Evolutionary conservation across 1,140 invertebrate genomes (phyloP).

Genomic region (Sitodiplosis mosellana): DNA sequence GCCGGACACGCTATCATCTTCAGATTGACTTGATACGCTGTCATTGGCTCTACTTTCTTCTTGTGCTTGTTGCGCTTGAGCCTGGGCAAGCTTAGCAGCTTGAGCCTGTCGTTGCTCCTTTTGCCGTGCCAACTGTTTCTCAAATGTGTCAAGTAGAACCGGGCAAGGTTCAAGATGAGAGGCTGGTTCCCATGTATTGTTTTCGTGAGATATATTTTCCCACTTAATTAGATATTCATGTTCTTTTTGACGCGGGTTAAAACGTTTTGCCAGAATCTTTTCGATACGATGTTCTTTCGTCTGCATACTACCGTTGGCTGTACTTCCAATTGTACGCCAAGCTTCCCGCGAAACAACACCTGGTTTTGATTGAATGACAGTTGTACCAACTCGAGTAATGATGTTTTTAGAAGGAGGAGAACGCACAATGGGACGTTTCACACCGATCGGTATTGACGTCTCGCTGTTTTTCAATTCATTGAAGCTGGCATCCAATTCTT

Average conservation of each 20-base stretch:
- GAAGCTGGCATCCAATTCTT: background rate
- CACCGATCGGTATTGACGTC: too few species aligned
- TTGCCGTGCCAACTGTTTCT: constrained; percentile 53
- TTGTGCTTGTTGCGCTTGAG: constrained; percentile 15
- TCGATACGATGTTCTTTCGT: constrained; percentile 34
- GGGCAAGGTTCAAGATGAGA: constrained; percentile 53
- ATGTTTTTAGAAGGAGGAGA: background rate
- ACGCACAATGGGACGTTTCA: too few species aligned
- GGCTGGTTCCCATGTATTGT: constrained; percentile 63
- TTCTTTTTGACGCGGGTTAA: constrained; percentile 53
- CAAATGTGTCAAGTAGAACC: constrained; percentile 55
- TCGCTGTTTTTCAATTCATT: too few species aligned
- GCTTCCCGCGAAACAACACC: too few species aligned
- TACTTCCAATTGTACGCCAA: too few species aligned
- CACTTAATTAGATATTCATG: constrained; percentile 68
- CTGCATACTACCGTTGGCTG: constrained; percentile 1
- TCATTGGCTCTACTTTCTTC: constrained; percentile 49
- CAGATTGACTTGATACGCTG: constrained; percentile 35
- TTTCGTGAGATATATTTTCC: constrained; percentile 53
- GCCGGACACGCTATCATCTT: constrained; percentile 17
- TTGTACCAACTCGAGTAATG: background rate
- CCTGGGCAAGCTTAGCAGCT: constrained; percentile 10
- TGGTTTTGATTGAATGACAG: background rate
- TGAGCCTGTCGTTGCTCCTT: constrained; percentile 45
- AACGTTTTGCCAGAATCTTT: constrained; percentile 61